Evolutionary conservation across 2,888 invertebrate genomes (phyloP).

Genomic region (Eristalinus aeneus): DNA sequence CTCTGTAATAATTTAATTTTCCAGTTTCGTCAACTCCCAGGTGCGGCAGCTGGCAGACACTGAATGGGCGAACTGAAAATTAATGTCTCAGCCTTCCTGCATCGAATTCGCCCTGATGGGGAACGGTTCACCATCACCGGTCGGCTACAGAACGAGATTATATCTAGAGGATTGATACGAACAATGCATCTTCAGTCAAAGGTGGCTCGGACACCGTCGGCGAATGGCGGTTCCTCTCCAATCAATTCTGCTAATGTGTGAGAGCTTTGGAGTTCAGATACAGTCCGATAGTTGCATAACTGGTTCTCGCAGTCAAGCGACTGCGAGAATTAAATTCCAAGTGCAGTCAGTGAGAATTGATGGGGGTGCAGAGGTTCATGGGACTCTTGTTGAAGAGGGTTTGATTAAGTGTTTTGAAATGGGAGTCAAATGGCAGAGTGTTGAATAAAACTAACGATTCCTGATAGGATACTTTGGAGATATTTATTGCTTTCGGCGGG

Average conservation of each 20-base stretch:
- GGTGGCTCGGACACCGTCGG: neutral
- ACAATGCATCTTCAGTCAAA: neutral
- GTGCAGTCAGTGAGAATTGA: neutral
- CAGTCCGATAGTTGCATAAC: neutral
- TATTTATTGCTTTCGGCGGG: neutral
- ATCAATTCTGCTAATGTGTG: neutral
- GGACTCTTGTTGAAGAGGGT: neutral
- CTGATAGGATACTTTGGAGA: neutral
- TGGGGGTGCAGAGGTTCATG: neutral
- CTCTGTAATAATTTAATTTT: neutral
- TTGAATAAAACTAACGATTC: neutral
- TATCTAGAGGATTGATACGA: neutral
- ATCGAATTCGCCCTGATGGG: neutral
- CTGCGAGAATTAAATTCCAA: conserved; percentile 7
- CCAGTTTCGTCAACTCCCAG: neutral
- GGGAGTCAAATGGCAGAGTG: neutral
- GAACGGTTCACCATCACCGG: neutral
- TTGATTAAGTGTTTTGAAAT: neutral
- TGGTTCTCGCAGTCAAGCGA: conserved; percentile 1
- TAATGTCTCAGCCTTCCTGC: neutral
- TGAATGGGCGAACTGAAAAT: neutral
- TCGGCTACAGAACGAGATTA: neutral
- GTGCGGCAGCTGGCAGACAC: neutral
- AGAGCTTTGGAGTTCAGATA: neutral
- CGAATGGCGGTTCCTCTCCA: neutral